Evolutionary conservation across 1,140 invertebrate genomes (phyloP).

Genomic region (Ridgeia piscesae): DNA sequence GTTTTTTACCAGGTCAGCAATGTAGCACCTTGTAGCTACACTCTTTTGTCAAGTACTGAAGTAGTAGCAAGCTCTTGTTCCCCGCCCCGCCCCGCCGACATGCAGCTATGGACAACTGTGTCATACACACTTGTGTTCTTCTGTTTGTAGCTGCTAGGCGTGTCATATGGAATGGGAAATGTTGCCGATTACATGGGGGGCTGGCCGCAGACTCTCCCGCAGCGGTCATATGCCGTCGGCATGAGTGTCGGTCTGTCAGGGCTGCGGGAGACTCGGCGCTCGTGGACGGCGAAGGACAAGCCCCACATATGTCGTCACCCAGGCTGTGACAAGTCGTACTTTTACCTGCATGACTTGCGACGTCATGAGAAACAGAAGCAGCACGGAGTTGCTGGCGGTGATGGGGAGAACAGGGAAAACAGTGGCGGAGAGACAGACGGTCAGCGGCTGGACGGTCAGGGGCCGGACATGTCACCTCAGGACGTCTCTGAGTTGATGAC

Average conservation of each 20-base stretch:
- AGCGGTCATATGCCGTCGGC: neutral
- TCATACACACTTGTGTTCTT: neutral
- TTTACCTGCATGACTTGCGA: constrained; percentile 27
- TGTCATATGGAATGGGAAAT: neutral
- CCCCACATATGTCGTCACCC: constrained; percentile 23
- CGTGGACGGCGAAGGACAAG: constrained; percentile 30
- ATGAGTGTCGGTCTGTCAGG: neutral
- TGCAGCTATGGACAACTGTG: neutral
- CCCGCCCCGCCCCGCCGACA: too few relatives aligned
- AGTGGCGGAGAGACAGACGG: neutral
- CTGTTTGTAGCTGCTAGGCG: neutral
- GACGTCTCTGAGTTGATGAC: neutral
- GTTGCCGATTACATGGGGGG: neutral
- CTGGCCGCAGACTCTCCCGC: neutral
- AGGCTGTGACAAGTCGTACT: constrained; percentile 26
- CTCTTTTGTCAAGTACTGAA: too few relatives aligned
- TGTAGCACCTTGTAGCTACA: too few relatives aligned
- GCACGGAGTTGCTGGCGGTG: neutral
- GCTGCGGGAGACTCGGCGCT: constrained; percentile 23
- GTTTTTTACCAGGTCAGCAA: too few relatives aligned
- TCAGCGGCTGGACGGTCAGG: neutral
- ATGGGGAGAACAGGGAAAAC: neutral
- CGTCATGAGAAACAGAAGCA: constrained; percentile 29
- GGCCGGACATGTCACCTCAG: neutral
- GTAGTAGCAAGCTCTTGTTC: neutral